Conservation (phyloP, 1,140 invertebrate species). For the Drosophila busckii region DNA sequence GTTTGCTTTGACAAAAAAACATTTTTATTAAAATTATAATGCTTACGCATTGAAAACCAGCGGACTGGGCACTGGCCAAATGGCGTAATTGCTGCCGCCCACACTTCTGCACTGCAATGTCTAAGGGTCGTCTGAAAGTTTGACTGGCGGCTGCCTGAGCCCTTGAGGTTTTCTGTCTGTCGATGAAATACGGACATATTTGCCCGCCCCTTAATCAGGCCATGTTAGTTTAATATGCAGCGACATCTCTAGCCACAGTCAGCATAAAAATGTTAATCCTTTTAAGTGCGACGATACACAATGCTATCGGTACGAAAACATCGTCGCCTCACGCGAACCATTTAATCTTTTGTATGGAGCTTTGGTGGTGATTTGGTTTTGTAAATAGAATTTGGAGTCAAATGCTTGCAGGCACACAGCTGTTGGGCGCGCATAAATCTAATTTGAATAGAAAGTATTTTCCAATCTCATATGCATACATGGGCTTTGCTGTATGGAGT, state of each 20-base stretch:
- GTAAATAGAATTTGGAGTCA: conserved; percentile 13
- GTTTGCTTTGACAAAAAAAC: conserved; percentile 40
- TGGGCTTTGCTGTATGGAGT: conserved; percentile 25
- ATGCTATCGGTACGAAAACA: conserved; percentile 29
- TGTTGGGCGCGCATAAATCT: conserved; percentile 57
- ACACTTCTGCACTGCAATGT: conserved; percentile 2
- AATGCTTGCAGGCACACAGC: conserved; percentile 36
- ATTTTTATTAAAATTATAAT: conserved; percentile 73
- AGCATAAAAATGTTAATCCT: conserved; percentile 66
- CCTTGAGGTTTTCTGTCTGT: conserved; percentile 37
- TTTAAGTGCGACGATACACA: conserved; percentile 56
- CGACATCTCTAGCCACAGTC: conserved; percentile 35
- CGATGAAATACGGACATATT: conserved; percentile 30
- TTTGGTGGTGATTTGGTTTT: too few relatives aligned
- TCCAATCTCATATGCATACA: conserved; percentile 24
- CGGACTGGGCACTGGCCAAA: conserved; percentile 17
- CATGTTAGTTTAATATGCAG: conserved; percentile 49
- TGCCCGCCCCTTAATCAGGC: background rate
- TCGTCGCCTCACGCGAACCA: conserved; percentile 29
- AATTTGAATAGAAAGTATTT: conserved; percentile 46
- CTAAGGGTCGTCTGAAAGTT: too few relatives aligned
- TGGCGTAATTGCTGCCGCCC: conserved; percentile 32
- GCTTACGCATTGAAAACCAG: conserved; percentile 30
- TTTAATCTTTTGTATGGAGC: conserved; percentile 71
- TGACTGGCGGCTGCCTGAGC: background rate